These are phyloP conservation scores for Pitta sordida DNA, from an alignment of 2,113 vertebrate genomes.

Conservation along the genomic window DNA sequence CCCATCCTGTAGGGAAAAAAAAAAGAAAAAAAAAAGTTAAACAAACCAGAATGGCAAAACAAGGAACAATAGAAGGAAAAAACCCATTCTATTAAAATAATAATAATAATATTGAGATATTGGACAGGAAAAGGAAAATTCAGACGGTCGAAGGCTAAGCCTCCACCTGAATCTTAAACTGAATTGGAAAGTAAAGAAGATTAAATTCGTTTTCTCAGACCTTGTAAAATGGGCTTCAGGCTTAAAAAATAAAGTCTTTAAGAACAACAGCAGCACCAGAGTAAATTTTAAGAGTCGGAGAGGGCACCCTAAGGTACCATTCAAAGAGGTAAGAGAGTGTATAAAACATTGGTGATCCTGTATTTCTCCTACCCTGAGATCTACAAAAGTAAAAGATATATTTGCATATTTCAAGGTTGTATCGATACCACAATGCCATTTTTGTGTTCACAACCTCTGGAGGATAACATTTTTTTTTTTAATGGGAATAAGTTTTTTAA, in stretches of 20 bases:
- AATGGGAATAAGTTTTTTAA: neutral
- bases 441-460: neutral
- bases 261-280: neutral
- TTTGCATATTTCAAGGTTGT: neutral
- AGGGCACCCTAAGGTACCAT: neutral
- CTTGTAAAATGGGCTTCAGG: neutral
- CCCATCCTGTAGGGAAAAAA: neutral
- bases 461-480: neutral
- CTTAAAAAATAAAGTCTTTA: neutral
- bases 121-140: neutral
- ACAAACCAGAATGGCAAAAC: neutral
- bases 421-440: rapidly evolving
- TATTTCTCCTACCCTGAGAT: neutral
- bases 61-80: neutral
- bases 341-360: neutral
- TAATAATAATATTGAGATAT: neutral
- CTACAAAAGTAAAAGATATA: neutral
- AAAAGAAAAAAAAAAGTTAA: neutral
- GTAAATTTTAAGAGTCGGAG: neutral
- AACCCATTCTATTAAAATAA: neutral
- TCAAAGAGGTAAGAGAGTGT: neutral
- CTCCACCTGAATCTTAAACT: neutral
- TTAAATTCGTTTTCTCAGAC: neutral
- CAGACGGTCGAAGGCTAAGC: neutral
- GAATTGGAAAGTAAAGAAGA: neutral